These are phyloP conservation scores for Lineus longissimus DNA, from an alignment of 1,140 invertebrate species.

Conservation along the genomic window DNA sequence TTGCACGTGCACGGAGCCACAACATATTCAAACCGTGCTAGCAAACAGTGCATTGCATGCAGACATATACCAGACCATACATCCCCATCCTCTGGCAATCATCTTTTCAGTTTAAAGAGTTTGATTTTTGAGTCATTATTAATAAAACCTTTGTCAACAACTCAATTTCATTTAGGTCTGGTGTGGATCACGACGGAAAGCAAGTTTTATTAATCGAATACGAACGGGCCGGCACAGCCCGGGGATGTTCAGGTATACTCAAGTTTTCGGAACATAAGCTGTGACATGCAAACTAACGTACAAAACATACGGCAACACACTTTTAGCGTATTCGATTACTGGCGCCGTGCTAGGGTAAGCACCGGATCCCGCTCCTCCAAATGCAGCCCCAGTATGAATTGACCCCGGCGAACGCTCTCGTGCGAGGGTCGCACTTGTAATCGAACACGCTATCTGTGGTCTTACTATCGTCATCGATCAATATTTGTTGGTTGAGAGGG, in stretches of 20 bases:
- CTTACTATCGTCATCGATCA: neutral
- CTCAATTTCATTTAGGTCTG: slow-evolving; percentile 53
- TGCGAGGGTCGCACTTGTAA: neutral
- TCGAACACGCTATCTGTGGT: neutral
- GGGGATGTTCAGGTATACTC: slow-evolving; percentile 50
- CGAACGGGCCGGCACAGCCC: slow-evolving; percentile 54
- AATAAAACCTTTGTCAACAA: too few species aligned
- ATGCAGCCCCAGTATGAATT: neutral
- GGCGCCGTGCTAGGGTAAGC: neutral
- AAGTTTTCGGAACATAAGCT: too few species aligned
- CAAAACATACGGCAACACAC: neutral
- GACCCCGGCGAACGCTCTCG: too few species aligned
- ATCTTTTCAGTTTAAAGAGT: too few species aligned
- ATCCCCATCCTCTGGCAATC: too few species aligned
- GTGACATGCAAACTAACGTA: too few species aligned
- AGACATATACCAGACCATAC: too few species aligned
- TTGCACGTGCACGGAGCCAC: too few species aligned
- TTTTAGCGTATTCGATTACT: neutral
- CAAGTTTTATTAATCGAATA: slow-evolving; percentile 51
- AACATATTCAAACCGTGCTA: too few species aligned
- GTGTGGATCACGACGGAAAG: slow-evolving; percentile 51
- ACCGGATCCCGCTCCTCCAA: neutral
- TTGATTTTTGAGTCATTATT: too few species aligned
- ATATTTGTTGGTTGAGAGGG: too few species aligned
- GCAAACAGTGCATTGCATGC: too few species aligned